Percentiles rank a stretch among this genome's conserved stretches.
Evolutionary conservation across 2,797 vertebrate genomes (phyloP).

Genomic region (Acanthurus leucopareius): DNA sequence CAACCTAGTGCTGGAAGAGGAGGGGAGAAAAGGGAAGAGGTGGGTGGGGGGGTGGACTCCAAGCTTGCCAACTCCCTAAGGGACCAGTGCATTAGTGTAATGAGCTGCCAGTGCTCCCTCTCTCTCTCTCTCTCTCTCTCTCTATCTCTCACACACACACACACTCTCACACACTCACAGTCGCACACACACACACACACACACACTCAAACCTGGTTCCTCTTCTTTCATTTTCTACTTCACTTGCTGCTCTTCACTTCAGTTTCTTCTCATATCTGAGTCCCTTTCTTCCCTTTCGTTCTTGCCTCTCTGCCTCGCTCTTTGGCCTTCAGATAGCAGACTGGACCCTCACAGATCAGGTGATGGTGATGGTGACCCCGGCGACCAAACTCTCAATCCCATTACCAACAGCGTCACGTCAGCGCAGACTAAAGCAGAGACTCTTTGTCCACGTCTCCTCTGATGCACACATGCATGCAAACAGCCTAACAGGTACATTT

Average conservation of each 20-base stretch:
- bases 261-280: constrained; percentile 2
- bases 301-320: not conserved
- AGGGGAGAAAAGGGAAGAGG: constrained; percentile 42
- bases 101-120: constrained; percentile 74
- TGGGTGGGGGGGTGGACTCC: constrained; percentile 40
- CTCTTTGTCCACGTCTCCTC: constrained; percentile 6
- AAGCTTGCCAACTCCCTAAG: constrained; percentile 77
- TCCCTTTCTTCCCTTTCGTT: not conserved
- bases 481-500: constrained; percentile 5
- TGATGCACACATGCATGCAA: constrained; percentile 17
- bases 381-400: constrained; percentile 40
- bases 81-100: constrained; percentile 85
- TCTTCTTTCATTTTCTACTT: constrained; percentile 24
- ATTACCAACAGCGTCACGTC: constrained; percentile 54
- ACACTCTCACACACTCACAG: not conserved
- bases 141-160: not conserved
- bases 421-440: constrained; percentile 21
- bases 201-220: constrained; percentile 34
- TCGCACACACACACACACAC: constrained; percentile 28
- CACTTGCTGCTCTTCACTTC: constrained; percentile 26
- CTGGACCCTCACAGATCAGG: constrained; percentile 19
- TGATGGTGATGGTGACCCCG: constrained; percentile 50
- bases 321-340: constrained; percentile 19
- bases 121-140: constrained; percentile 33
- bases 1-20: constrained; percentile 58